Base-by-base conservation (phyloP, 1,140 invertebrate species). In the Agraylea sexmaculata region DNA sequence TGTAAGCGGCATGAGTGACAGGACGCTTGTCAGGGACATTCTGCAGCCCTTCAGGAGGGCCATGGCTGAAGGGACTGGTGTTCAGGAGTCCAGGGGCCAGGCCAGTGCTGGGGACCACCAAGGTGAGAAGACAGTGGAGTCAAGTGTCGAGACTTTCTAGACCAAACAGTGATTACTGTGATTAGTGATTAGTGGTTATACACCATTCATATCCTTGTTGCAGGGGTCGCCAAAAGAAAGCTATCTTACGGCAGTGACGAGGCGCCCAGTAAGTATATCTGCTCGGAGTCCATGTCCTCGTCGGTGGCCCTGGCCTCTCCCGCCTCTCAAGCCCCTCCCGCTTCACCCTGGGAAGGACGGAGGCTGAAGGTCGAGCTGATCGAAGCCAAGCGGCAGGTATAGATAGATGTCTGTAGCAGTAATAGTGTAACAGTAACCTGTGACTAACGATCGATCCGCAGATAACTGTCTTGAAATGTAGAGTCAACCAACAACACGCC, bases 281-380 rank as follows among this genome's bases (percentile, higher is more conserved):
- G 49, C 62, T 59, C 27, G 32, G 27, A 42, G 34, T n/a, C n/a
- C n/a, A n/a, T n/a, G n/a, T n/a, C n/a, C n/a, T n/a, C n/a, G n/a
- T n/a, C n/a, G n/a, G n/a, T n/a, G n/a, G n/a, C n/a, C n/a, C n/a
- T n/a, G n/a, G n/a, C n/a, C 15, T 28, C 27, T 17, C 5, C 25
- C 11, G 46, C 48, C 4, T 36, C 45, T 17, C 18, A 47, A 0
- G 32, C 40, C 4, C 47, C 40, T 30, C 45, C 59, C 11, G 57
- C 66, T 4, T 76, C 75, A 2, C 74, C 75, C 2, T 73, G 74
- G 66, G 75, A 80, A 56, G 57, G 62, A 16, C 68, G 69, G 37
- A 56, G 68, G 17, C 48, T 79, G 35, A 72, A 74, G 51, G 66
- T 69, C 22, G 75, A 80, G 49, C 54, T 79, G 8, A 60, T 77